These are phyloP conservation scores for Cyrtodaria siliqua DNA, from an alignment of 2,888 invertebrate genomes.

Conservation along the genomic window DNA sequence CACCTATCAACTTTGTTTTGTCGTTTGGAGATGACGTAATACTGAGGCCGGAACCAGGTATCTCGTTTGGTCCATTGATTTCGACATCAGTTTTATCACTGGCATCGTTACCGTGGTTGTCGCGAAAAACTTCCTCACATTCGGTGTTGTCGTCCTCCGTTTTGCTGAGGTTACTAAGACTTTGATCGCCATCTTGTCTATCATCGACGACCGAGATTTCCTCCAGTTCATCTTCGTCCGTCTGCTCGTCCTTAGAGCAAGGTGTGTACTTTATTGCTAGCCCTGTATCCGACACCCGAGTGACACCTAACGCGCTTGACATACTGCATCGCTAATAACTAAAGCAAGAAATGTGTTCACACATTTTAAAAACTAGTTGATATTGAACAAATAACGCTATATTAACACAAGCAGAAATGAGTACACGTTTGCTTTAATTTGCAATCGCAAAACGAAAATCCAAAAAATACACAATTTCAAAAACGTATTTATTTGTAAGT, in stretches of 20 bases:
- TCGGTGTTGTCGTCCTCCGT: constrained; percentile 88
- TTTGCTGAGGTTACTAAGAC: constrained; percentile 53
- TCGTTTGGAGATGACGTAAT: constrained; percentile 65
- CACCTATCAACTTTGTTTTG: constrained; percentile 84
- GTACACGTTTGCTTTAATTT: too few relatives aligned
- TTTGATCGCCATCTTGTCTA: constrained; percentile 80
- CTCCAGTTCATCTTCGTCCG: constrained; percentile 88
- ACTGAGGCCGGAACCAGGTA: constrained; percentile 87
- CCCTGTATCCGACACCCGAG: constrained; percentile 69
- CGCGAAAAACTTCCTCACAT: constrained; percentile 69
- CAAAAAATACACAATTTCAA: too few relatives aligned
- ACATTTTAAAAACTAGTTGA: neutral
- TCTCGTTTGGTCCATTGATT: constrained; percentile 88
- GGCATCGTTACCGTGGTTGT: constrained; percentile 37
- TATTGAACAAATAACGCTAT: too few relatives aligned
- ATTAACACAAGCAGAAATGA: too few relatives aligned
- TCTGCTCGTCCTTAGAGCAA: constrained; percentile 82
- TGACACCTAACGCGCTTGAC: constrained; percentile 72
- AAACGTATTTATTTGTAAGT: too few relatives aligned
- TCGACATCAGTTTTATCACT: constrained; percentile 53
- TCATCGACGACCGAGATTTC: constrained; percentile 90
- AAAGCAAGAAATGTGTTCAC: neutral
- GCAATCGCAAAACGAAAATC: too few relatives aligned
- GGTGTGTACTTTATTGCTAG: constrained; percentile 84
- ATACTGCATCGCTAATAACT: constrained; percentile 61